Base-by-base conservation (phyloP, 2,888 invertebrate genomes). In the Tyria jacobaeae region DNA sequence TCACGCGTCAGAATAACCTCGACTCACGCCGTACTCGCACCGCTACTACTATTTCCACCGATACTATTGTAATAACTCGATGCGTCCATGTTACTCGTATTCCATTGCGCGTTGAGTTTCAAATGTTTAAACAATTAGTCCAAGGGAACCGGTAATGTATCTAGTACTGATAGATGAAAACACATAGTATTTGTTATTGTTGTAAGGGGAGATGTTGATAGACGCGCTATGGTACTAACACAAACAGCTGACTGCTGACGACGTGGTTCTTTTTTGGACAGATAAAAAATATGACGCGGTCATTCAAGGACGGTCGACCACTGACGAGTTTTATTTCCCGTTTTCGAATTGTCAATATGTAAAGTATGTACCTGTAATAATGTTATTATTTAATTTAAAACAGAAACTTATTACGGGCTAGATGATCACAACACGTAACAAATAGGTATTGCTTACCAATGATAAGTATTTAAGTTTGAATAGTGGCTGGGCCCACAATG, bases 1-100 rank as follows among this genome's bases (percentile, higher is more conserved):
- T 93, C 92, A 94, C 94, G 93, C 94, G 94, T 94, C 94, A 92
- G 90, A 89, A 88, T 92, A 93, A 93, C 94, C 93, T 93, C 93
- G 92, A 85, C 90, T 90, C 90, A 88, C 90, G 90, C 89, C 86
- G 90, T 91, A 89, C 89, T 90, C 88, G 86, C 81, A 73, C 85
- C 86, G 80, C 79, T 89, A 90, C 89, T 78, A 82, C 79, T 85
- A 77, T 85, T 81, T 82, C 81, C 72, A 70, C 80, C 83, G 77
- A 81, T 83, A 82, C 71, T 76, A 78, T 80, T 73, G 78, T 73
- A 76, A 75, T 73, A 70, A 66, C 41, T 60, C 70, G 75, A 66
- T 65, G 70, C 62, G 58, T 63, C 64, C 63, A 57, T 50, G 47
- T 68, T 62, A 34, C 64, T 57, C 81, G 73, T 68, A 66, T 73